Conservation (phyloP, 2,888 invertebrate species). For the Lasioglossum villosulum region DNA sequence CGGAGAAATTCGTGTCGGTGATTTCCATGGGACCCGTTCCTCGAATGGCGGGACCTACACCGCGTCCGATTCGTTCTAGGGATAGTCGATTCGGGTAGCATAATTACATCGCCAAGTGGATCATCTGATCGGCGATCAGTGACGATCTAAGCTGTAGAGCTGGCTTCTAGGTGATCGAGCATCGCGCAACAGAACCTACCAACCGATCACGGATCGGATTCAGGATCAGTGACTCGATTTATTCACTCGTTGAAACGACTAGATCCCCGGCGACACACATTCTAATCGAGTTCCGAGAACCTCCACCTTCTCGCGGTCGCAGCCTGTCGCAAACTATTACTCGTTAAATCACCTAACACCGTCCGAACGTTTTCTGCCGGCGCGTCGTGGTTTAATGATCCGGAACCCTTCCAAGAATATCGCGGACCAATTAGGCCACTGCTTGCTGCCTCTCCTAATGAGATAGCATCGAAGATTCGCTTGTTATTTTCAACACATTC, state of each 20-base stretch:
- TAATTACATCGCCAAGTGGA: conserved; percentile 1
- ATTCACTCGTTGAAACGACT: conserved; percentile 34
- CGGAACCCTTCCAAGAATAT: conserved; percentile 71
- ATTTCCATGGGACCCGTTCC: too few relatives aligned
- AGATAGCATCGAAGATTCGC: conserved; percentile 34
- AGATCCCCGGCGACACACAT: conserved; percentile 10
- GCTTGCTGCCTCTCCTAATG: conserved; percentile 65
- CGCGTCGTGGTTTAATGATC: conserved; percentile 70
- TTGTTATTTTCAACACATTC: conserved; percentile 55
- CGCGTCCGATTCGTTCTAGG: too few relatives aligned
- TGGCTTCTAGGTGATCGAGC: neutral
- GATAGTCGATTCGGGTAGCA: neutral
- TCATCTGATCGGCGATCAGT: neutral
- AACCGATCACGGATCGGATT: conserved; percentile 26
- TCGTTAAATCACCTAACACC: conserved; percentile 25
- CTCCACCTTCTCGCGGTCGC: conserved; percentile 21
- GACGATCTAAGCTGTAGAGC: neutral
- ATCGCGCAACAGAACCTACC: conserved; percentile 6
- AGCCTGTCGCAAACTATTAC: conserved; percentile 57
- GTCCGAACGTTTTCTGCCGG: conserved; percentile 27
- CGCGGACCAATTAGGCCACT: conserved; percentile 75
- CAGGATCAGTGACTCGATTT: conserved; percentile 31
- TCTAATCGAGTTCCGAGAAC: neutral
- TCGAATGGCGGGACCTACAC: too few relatives aligned
- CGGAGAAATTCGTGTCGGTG: too few relatives aligned